Percentiles rank a stretch among this genome's conserved stretches.
phyloP scores from a whole-genome alignment of 2,113 vertebrate species.

The Nanorana parkeri region DNA sequence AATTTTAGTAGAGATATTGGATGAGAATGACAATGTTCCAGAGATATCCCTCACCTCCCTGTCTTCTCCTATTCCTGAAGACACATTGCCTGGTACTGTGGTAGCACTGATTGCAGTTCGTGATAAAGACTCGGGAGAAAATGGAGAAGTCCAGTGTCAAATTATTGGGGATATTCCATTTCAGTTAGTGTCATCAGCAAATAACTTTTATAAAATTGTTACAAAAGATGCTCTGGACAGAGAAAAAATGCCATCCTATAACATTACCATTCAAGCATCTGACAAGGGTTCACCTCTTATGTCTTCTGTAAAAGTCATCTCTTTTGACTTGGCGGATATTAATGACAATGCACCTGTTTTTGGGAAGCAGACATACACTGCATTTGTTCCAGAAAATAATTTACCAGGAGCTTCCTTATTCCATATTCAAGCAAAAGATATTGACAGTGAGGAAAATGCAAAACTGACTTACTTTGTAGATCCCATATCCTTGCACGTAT shows the following conservation, averaged over 20 bases:
- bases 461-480: slow-evolving; percentile 60
- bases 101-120: slow-evolving; percentile 85
- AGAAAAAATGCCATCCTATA: slow-evolving; percentile 66
- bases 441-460: slow-evolving; percentile 47
- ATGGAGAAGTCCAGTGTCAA: slow-evolving; percentile 76
- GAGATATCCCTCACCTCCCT: slow-evolving; percentile 85
- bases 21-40: slow-evolving; percentile 75
- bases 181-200: slow-evolving; percentile 79
- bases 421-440: slow-evolving; percentile 55
- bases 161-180: slow-evolving; percentile 81
- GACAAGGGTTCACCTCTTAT: slow-evolving; percentile 81
- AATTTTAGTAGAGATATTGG: slow-evolving; percentile 65
- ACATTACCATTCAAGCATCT: slow-evolving; percentile 65
- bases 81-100: slow-evolving; percentile 79
- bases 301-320: slow-evolving; percentile 78
- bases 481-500: slow-evolving; percentile 69
- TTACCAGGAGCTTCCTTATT: slow-evolving; percentile 50
- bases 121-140: slow-evolving; percentile 67
- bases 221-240: slow-evolving; percentile 61
- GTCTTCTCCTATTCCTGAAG: slow-evolving; percentile 81
- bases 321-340: slow-evolving; percentile 8
- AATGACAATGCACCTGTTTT: slow-evolving; percentile 61
- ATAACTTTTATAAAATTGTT: slow-evolving; percentile 79
- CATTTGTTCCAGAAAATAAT: slow-evolving; percentile 83
- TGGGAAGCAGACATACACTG: slow-evolving; percentile 29